Evolutionary conservation across 2,797 vertebrate genomes (phyloP).

Genomic region (Sebastes matsubarae): DNA sequence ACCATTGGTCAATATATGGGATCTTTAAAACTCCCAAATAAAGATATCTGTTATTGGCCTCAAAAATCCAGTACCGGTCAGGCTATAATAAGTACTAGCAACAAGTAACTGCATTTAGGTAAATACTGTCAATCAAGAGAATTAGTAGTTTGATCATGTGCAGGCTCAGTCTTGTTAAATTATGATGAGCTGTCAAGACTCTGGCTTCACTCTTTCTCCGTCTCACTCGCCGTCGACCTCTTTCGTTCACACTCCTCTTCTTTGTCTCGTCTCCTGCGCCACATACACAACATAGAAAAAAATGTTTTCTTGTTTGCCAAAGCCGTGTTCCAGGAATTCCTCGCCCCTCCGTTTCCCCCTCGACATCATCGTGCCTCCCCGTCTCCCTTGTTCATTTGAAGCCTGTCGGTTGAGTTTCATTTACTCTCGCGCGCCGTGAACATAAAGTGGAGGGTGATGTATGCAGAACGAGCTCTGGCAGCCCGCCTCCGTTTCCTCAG

Average conservation of each 20-base stretch:
- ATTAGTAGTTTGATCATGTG: background rate
- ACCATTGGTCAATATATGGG: too few relatives aligned
- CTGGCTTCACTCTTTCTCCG: conserved; percentile 1
- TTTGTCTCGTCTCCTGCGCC: background rate
- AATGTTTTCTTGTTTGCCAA: conserved; percentile 9
- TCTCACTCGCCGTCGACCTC: background rate
- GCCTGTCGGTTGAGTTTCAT: conserved; percentile 37
- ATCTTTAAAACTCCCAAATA: background rate
- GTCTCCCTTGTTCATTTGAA: conserved; percentile 32
- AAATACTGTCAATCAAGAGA: background rate
- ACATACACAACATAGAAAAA: conserved; percentile 1
- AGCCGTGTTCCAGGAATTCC: conserved; percentile 53
- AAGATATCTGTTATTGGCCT: background rate
- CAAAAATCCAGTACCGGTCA: background rate
- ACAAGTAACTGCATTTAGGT: background rate
- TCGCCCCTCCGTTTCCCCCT: background rate
- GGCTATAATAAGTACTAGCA: background rate
- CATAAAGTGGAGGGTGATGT: conserved; percentile 49
- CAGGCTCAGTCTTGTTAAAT: background rate
- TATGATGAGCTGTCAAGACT: background rate
- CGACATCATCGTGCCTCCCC: background rate
- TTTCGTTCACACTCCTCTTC: background rate
- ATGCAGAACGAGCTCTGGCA: conserved; percentile 40
- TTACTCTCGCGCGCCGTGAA: conserved; percentile 21
- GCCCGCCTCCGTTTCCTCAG: conserved; percentile 14